Conservation (phyloP, 2,888 invertebrate species). For the Drosophila mayaguana region DNA sequence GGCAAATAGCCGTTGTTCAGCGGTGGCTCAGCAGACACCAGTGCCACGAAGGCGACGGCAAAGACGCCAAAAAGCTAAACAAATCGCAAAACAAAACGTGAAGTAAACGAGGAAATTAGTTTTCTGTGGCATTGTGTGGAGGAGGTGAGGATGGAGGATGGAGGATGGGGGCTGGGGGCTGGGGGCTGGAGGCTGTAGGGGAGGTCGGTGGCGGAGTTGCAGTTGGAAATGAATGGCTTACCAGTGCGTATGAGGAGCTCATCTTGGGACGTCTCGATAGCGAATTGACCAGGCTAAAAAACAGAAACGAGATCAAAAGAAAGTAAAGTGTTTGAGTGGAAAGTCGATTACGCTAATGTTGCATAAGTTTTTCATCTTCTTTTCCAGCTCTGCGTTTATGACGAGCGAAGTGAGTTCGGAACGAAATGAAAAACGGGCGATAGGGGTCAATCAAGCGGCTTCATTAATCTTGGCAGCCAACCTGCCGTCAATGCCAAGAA, state of each 20-base stretch:
- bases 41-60: constrained; percentile 53
- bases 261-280: constrained; percentile 61
- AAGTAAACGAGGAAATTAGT: constrained; percentile 69
- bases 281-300: constrained; percentile 61
- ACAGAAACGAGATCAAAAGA: constrained; percentile 37
- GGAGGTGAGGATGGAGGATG: too few species aligned
- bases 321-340: constrained; percentile 27
- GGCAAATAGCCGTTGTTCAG: constrained; percentile 83
- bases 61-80: constrained; percentile 58
- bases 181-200: neutral
- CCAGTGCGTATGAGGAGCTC: constrained; percentile 74
- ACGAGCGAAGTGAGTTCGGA: constrained; percentile 39
- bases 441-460: constrained; percentile 42
- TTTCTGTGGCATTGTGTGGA: constrained; percentile 52
- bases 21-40: constrained; percentile 83
- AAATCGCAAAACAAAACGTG: constrained; percentile 5
- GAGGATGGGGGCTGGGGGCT: neutral
- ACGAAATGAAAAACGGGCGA: neutral
- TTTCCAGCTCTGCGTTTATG: constrained; percentile 4
- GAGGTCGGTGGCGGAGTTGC: neutral
- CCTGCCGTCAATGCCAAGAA: constrained; percentile 73
- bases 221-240: constrained; percentile 54
- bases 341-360: constrained; percentile 64
- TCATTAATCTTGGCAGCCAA: constrained; percentile 64
- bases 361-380: constrained; percentile 52